Conservation (phyloP, 37 sponge, comb jelly and placozoan genomes). For the Theonella swinhoei region DNA sequence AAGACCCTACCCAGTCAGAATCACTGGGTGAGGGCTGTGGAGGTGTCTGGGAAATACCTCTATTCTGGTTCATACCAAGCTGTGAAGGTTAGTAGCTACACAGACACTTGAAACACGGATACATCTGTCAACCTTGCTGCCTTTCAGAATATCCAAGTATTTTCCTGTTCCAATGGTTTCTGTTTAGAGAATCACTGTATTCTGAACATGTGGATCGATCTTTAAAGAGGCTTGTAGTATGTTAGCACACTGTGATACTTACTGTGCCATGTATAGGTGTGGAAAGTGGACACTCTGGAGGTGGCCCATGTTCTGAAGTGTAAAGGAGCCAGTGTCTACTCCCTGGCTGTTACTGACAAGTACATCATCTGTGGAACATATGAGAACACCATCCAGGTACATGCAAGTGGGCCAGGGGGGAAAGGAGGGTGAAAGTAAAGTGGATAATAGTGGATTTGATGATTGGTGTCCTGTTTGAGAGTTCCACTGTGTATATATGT, state of each 20-base stretch:
- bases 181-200: no score
- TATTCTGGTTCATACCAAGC: constrained; percentile 91
- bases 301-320: constrained; percentile 74
- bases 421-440: neutral
- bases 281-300: constrained; percentile 79
- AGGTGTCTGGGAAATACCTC: constrained; percentile 63
- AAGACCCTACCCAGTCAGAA: constrained; percentile 77
- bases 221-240: no score
- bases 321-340: constrained; percentile 90
- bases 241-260: neutral
- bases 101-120: no score
- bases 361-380: constrained; percentile 93
- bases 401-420: neutral
- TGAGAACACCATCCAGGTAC: constrained; percentile 84
- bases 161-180: no score
- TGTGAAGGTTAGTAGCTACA: constrained; percentile 73
- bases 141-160: no score
- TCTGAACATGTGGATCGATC: no score
- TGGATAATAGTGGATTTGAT: no score
- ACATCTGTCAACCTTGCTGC: no score
- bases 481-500: neutral
- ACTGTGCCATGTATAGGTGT: constrained; percentile 53
- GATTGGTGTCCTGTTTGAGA: no score
- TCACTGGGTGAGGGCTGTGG: constrained; percentile 95
- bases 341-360: constrained; percentile 84